Conservation (phyloP, 2,113 vertebrate species). For the Echinops telfairi region DNA sequence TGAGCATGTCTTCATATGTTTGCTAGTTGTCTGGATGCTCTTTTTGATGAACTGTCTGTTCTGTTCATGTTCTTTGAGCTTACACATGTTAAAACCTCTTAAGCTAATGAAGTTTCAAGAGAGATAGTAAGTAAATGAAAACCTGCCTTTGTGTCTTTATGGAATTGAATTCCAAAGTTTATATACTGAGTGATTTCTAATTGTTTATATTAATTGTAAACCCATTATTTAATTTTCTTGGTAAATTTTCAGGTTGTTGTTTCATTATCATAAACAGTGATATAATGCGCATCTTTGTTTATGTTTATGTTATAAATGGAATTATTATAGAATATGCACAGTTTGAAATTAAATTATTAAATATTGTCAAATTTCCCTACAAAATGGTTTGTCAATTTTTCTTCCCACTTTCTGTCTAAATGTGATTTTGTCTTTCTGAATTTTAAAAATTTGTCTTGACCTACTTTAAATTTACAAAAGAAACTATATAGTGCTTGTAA, state of each 20-base stretch:
- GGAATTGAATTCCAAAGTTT: neutral
- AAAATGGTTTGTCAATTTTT: neutral
- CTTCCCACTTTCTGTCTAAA: neutral
- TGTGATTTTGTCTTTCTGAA: neutral
- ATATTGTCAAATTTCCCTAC: neutral
- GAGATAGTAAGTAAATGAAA: neutral
- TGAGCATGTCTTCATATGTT: neutral
- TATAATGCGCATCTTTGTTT: neutral
- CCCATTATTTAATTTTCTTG: neutral
- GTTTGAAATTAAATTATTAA: conserved; percentile 9
- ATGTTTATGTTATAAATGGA: conserved; percentile 9
- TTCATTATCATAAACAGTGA: neutral
- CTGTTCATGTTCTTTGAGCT: neutral
- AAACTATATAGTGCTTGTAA: neutral
- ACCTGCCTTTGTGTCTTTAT: neutral
- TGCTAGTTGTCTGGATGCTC: neutral
- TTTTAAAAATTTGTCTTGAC: neutral
- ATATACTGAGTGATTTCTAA: neutral
- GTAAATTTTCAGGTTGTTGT: neutral
- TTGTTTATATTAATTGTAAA: neutral
- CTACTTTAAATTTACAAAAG: neutral
- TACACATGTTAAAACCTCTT: neutral
- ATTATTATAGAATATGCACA: neutral
- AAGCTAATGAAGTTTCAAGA: neutral
- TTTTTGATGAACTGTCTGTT: neutral